phyloP scores from a whole-genome alignment of 2,888 invertebrate genomes.

The Caenorhabditis sp. region DNA sequence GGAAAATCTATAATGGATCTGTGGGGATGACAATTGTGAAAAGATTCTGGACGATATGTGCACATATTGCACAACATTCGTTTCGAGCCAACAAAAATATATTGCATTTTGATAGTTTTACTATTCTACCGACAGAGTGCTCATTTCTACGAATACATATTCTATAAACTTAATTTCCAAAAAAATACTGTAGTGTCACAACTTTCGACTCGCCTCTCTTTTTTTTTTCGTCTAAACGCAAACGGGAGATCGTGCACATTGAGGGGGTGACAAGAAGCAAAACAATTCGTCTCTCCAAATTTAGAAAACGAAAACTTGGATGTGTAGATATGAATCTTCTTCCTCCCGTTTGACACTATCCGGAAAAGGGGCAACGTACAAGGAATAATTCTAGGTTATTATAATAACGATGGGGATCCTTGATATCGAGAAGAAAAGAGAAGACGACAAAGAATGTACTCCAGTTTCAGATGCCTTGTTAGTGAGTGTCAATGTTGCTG shows the following conservation, averaged over 20 bases:
- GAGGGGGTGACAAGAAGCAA: conserved; percentile 11
- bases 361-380: neutral
- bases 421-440: conserved; percentile 8
- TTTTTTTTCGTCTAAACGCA: neutral
- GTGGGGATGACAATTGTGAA: conserved; percentile 11
- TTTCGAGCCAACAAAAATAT: neutral
- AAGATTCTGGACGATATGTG: conserved; percentile 1
- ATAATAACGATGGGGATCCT: neutral
- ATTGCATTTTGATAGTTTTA: neutral
- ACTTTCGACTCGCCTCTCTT: neutral
- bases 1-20: neutral
- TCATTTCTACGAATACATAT: no score
- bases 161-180: no score
- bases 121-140: no score
- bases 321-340: conserved; percentile 7
- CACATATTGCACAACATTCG: conserved; percentile 27
- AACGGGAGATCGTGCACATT: conserved; percentile 18
- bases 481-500: conserved; percentile 17
- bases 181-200: neutral
- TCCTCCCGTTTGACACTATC: neutral
- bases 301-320: conserved; percentile 18
- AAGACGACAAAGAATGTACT: conserved; percentile 25
- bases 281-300: conserved; percentile 6
- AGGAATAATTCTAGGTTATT: neutral
- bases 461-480: conserved; percentile 37